These are phyloP conservation scores for Tetrao urogallus DNA, from an alignment of 2,113 vertebrate genomes.

Conservation along the genomic window DNA sequence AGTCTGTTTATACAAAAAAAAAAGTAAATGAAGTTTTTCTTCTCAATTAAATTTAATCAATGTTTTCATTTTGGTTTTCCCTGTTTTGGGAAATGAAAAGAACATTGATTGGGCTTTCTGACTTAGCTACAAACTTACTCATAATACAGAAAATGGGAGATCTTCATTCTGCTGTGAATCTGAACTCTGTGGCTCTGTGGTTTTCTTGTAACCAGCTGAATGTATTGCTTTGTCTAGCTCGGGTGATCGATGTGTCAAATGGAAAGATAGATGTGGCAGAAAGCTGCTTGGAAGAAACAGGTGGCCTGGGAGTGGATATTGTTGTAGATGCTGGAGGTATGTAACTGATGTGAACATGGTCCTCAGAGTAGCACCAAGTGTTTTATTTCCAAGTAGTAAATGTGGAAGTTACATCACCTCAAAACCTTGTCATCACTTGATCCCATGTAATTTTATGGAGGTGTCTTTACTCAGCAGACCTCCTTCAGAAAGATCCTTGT, in stretches of 20 bases:
- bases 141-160: neutral
- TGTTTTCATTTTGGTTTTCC: neutral
- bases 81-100: neutral
- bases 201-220: neutral
- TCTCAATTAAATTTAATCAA: neutral
- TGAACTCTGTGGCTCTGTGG: neutral
- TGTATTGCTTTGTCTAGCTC: conserved; percentile 75
- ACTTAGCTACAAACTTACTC: neutral
- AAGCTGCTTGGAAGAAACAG: conserved; percentile 92
- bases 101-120: neutral
- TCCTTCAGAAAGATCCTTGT: neutral
- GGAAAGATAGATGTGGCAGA: conserved; percentile 83
- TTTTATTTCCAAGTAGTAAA: neutral
- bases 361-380: neutral
- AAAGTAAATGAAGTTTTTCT: neutral
- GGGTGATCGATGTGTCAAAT: conserved; percentile 85
- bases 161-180: neutral
- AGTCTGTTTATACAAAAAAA: neutral
- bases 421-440: neutral
- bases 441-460: neutral
- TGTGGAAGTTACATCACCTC: neutral
- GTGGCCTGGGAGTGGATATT: conserved; percentile 92
- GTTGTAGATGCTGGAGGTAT: conserved; percentile 92
- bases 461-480: neutral
- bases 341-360: neutral